These are phyloP conservation scores for Nomada ferruginata DNA, from an alignment of 2,888 invertebrate genomes.

Conservation along the genomic window DNA sequence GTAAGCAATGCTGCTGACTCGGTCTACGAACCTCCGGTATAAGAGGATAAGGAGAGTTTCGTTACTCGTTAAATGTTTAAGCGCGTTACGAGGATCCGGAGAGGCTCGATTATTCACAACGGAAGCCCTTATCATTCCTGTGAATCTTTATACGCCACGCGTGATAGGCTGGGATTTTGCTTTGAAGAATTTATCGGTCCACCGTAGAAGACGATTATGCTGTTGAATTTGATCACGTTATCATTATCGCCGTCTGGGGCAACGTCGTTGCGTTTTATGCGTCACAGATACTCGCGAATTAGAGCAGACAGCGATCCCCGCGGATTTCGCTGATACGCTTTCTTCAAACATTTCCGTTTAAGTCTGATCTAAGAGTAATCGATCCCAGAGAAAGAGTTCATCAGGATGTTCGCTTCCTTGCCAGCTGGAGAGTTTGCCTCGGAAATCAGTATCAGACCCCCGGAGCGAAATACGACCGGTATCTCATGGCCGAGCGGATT, in stretches of 20 bases:
- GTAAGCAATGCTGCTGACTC: conserved; percentile 31
- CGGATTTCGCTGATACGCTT: conserved; percentile 9
- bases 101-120: conserved; percentile 48
- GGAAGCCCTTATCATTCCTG: conserved; percentile 31
- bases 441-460: not conserved
- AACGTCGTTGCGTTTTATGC: not conserved
- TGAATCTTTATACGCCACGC: not conserved
- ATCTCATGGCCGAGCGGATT: conserved; percentile 43
- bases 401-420: not conserved
- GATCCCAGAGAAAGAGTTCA: not conserved
- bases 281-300: not conserved
- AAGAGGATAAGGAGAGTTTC: conserved; percentile 64
- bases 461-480: conserved; percentile 12
- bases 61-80: conserved; percentile 61
- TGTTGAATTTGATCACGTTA: not conserved
- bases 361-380: not conserved
- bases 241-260: not conserved
- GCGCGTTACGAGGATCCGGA: conserved; percentile 26
- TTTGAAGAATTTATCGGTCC: not conserved
- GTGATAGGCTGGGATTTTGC: not conserved
- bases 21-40: conserved; percentile 23
- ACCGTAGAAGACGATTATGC: not conserved
- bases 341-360: not conserved
- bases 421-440: not conserved
- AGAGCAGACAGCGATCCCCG: not conserved